phyloP scores from a whole-genome alignment of 2,113 vertebrate genomes.

The Proterorhinus semilunaris region DNA sequence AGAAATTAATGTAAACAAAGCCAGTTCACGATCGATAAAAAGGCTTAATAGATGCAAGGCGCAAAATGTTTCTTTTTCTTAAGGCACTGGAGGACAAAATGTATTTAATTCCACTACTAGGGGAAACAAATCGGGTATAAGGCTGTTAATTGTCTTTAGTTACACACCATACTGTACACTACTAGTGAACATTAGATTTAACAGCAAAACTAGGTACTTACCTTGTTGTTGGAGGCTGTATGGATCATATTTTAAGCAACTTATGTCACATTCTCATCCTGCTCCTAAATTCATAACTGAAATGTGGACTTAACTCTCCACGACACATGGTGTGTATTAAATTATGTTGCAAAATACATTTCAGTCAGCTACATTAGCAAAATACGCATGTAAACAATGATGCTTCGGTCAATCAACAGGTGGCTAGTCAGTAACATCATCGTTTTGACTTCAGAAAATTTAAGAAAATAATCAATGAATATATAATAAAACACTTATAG shows the following conservation, averaged over 20 bases:
- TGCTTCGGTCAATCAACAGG: constrained; percentile 35
- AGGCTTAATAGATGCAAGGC: no score
- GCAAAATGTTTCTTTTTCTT: no score
- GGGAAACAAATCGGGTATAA: no score
- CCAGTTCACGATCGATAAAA: no score
- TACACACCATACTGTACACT: no score
- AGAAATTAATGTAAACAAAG: no score
- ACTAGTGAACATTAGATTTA: no score
- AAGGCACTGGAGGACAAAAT: no score
- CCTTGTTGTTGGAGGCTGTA: not conserved
- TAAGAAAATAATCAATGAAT: not conserved
- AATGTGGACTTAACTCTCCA: not conserved
- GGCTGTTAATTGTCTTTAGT: no score
- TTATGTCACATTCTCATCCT: constrained; percentile 26
- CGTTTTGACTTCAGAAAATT: not conserved
- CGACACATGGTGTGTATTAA: not conserved
- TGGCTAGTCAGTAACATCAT: constrained; percentile 15
- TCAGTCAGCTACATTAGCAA: constrained; percentile 5
- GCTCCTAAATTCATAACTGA: constrained; percentile 40
- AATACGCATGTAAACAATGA: constrained; percentile 56
- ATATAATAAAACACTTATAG: not conserved
- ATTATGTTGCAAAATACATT: not conserved
- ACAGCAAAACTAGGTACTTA: not conserved
- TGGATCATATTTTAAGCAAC: no score
- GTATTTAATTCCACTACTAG: no score